Conservation (phyloP, 2,113 vertebrate genomes). For the Isurus oxyrinchus region DNA sequence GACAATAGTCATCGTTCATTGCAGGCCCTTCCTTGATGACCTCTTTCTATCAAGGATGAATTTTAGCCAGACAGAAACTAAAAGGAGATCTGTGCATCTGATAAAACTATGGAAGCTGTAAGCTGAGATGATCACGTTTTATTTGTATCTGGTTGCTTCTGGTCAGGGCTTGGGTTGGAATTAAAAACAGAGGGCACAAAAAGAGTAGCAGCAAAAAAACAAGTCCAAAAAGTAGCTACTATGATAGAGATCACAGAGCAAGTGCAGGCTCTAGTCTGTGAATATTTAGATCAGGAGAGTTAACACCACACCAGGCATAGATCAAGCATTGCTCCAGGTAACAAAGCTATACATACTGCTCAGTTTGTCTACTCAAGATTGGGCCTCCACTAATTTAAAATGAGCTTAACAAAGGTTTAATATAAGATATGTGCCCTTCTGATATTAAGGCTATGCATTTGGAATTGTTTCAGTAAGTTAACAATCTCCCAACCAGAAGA, state of each 20-base stretch:
- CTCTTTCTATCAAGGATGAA: background rate
- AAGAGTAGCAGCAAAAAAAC: background rate
- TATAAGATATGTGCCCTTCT: background rate
- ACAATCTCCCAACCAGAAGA: background rate
- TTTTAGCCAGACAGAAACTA: background rate
- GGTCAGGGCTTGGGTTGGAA: background rate
- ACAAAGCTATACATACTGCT: background rate
- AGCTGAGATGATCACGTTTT: background rate
- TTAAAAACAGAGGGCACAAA: background rate
- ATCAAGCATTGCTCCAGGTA: background rate
- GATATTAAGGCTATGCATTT: background rate
- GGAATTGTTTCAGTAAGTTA: background rate
- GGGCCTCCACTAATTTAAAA: background rate
- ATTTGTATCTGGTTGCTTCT: background rate
- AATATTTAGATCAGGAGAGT: background rate
- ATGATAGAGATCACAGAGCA: background rate
- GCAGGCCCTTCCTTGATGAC: background rate
- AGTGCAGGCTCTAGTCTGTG: background rate
- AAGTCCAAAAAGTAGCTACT: background rate
- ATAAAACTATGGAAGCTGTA: background rate
- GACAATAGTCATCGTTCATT: background rate
- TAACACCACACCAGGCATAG: background rate
- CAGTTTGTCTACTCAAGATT: background rate
- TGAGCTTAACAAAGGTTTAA: background rate
- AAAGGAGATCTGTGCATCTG: background rate